A percentile compares a stretch with the other conserved stretches of the same genome.
These are phyloP conservation scores for Dipodomys ordii DNA, from an alignment of 2,113 vertebrate species.

Conservation along the genomic window DNA sequence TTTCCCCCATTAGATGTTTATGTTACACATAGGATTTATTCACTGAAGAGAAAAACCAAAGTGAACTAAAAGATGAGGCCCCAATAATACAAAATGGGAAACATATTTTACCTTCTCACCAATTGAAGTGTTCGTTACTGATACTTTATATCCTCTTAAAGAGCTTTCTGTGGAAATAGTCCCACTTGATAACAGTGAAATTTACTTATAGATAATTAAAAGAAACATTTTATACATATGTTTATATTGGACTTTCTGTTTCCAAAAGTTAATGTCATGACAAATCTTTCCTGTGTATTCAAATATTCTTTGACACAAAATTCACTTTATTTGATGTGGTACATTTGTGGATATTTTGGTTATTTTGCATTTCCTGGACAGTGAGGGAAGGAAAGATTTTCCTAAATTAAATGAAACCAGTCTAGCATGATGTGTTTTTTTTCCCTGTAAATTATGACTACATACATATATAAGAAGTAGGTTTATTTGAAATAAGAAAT, in stretches of 20 bases:
- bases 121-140: neutral
- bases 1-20: neutral
- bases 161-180: neutral
- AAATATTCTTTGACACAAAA: slow-evolving; percentile 37
- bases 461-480: neutral
- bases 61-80: neutral
- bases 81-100: neutral
- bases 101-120: neutral
- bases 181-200: neutral
- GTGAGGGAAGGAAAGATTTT: neutral
- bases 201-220: slow-evolving; percentile 11
- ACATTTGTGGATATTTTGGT: neutral
- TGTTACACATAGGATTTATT: neutral
- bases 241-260: neutral
- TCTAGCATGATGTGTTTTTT: neutral
- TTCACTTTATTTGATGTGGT: slow-evolving; percentile 4
- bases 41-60: neutral
- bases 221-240: neutral
- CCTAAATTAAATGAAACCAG: slow-evolving; percentile 8
- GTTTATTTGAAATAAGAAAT: slow-evolving; percentile 8
- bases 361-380: neutral
- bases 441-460: neutral
- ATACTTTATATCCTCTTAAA: neutral
- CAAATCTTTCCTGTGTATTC: neutral
- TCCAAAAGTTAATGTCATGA: neutral